phyloP scores from a whole-genome alignment of 2,797 vertebrate species.

The Sparidentex hasta region DNA sequence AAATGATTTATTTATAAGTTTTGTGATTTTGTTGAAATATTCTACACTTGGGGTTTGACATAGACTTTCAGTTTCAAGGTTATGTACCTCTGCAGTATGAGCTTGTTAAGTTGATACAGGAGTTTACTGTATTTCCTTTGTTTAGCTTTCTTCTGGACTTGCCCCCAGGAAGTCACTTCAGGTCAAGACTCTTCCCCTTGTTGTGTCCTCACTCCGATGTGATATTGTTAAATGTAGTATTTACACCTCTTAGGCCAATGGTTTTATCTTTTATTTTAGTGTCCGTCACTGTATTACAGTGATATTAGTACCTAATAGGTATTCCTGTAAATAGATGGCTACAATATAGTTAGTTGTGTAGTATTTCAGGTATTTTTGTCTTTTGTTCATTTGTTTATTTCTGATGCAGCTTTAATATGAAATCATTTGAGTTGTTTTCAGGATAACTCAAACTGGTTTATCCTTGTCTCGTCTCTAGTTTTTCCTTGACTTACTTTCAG shows the following conservation, averaged over 20 bases:
- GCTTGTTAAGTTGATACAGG: neutral
- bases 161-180: slow-evolving; percentile 82
- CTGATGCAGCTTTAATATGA: neutral
- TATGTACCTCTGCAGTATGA: neutral
- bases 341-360: neutral
- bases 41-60: slow-evolving; percentile 2
- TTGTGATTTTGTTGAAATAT: slow-evolving; percentile 2
- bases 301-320: neutral
- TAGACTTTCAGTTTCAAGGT: neutral
- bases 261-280: slow-evolving; percentile 7
- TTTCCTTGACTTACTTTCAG: slow-evolving; percentile 20
- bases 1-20: slow-evolving; percentile 15
- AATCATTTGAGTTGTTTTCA: neutral
- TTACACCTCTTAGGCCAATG: slow-evolving; percentile 16
- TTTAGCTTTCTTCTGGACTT: slow-evolving; percentile 86
- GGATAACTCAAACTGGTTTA: neutral
- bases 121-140: slow-evolving; percentile 67
- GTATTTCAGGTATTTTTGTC: neutral
- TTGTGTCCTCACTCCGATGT: slow-evolving; percentile 32
- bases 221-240: slow-evolving; percentile 14
- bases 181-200: slow-evolving; percentile 67
- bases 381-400: neutral
- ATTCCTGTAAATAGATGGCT: neutral
- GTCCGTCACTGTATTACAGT: slow-evolving; percentile 12
- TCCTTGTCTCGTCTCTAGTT: neutral